phyloP scores from a whole-genome alignment of 2,797 vertebrate genomes.

The Mus caroli region DNA sequence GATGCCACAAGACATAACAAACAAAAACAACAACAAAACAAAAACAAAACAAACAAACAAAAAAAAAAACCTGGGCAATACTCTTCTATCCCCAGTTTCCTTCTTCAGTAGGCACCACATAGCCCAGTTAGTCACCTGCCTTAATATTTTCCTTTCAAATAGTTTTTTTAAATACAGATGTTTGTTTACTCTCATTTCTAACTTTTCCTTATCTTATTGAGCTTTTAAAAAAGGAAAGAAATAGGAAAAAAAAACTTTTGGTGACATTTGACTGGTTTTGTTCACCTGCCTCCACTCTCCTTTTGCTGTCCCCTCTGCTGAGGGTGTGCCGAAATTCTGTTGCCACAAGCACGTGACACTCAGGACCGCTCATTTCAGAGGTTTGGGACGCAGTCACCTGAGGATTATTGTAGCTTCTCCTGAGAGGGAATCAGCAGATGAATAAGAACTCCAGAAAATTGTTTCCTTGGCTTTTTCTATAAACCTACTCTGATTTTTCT shows the following conservation, averaged over 20 bases:
- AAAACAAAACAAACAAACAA: too few relatives aligned
- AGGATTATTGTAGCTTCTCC: background rate
- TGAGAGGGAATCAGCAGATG: background rate
- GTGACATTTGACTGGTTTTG: background rate
- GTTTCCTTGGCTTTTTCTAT: background rate
- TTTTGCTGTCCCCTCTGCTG: background rate
- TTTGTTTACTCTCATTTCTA: background rate
- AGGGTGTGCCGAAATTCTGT: background rate
- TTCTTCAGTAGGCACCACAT: background rate
- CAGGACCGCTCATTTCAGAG: background rate
- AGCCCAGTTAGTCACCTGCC: background rate
- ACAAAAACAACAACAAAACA: background rate
- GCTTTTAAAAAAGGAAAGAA: background rate
- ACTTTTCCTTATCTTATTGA: background rate
- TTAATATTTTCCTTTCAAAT: constrained; percentile 30
- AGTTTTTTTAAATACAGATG: background rate
- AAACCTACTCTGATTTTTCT: constrained; percentile 50
- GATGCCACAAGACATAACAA: background rate
- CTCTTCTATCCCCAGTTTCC: background rate
- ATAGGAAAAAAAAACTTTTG: background rate
- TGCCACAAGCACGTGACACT: background rate
- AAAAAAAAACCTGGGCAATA: background rate
- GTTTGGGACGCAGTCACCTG: background rate
- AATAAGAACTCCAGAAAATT: background rate
- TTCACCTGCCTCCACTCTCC: background rate